phyloP scores from a whole-genome alignment of 2,113 vertebrate species.

The Charadrius vociferus region DNA sequence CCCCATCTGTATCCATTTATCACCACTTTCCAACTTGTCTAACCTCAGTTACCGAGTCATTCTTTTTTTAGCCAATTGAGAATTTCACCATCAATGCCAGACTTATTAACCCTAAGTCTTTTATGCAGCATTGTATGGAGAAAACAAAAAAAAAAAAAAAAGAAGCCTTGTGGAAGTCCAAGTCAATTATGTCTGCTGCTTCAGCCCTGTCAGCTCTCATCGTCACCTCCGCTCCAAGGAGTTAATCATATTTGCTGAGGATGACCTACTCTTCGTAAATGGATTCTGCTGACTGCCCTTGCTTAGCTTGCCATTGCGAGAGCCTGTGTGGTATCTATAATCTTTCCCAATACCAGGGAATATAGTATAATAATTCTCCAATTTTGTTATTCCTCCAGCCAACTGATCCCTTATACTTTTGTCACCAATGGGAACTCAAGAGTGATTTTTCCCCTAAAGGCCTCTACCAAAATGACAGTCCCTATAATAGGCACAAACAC shows the following conservation, averaged over 20 bases:
- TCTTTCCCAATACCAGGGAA: background rate
- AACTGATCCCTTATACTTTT: background rate
- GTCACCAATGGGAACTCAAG: background rate
- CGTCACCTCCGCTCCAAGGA: conserved; percentile 65
- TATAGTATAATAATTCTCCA: background rate
- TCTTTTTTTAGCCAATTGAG: conserved; percentile 59
- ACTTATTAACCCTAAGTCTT: conserved; percentile 49
- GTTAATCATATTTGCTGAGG: conserved; percentile 71
- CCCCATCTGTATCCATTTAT: conserved; percentile 69
- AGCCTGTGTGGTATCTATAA: background rate
- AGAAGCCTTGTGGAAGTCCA: conserved; percentile 41
- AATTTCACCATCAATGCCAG: conserved; percentile 65
- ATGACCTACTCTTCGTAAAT: conserved; percentile 61
- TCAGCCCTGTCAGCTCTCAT: conserved; percentile 68
- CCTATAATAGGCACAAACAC: background rate
- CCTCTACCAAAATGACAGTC: background rate
- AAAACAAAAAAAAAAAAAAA: background rate
- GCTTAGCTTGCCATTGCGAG: background rate
- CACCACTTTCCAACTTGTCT: conserved; percentile 68
- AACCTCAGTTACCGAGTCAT: conserved; percentile 43
- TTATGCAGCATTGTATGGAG: background rate
- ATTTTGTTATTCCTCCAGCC: background rate
- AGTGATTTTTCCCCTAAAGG: background rate
- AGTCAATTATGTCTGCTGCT: conserved; percentile 62
- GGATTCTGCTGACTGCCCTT: conserved; percentile 47